These are phyloP conservation scores for Tipula confusa DNA, from an alignment of 2,888 invertebrate species.

Conservation along the genomic window DNA sequence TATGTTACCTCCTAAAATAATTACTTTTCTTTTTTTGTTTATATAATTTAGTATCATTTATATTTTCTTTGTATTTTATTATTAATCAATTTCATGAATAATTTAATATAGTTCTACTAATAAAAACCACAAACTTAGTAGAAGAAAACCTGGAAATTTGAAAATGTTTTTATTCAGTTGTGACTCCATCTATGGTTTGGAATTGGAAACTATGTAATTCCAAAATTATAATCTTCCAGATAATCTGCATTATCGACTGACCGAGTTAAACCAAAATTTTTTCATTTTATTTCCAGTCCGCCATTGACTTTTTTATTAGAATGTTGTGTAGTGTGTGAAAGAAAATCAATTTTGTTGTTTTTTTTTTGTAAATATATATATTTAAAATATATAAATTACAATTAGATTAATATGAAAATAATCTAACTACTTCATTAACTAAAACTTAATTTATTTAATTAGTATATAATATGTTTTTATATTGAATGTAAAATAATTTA, in stretches of 20 bases:
- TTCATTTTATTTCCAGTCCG: constrained; percentile 27
- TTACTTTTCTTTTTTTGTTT: background rate
- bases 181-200: background rate
- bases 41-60: background rate
- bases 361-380: background rate
- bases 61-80: background rate
- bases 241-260: background rate
- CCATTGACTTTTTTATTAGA: constrained; percentile 28
- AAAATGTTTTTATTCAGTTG: background rate
- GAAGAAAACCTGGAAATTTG: background rate
- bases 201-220: background rate
- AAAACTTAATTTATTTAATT: background rate
- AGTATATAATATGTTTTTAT: background rate
- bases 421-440: background rate
- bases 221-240: background rate
- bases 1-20: constrained; percentile 26
- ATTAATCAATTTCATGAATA: background rate
- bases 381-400: background rate
- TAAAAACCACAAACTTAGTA: background rate
- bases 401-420: background rate
- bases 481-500: background rate
- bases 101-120: background rate
- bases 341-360: background rate
- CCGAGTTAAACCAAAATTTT: background rate
- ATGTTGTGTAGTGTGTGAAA: constrained; percentile 26